A percentile compares a stretch with the other conserved stretches of the same genome.
phyloP scores from a whole-genome alignment of 2,888 invertebrate genomes.

The Molorchus minor region DNA sequence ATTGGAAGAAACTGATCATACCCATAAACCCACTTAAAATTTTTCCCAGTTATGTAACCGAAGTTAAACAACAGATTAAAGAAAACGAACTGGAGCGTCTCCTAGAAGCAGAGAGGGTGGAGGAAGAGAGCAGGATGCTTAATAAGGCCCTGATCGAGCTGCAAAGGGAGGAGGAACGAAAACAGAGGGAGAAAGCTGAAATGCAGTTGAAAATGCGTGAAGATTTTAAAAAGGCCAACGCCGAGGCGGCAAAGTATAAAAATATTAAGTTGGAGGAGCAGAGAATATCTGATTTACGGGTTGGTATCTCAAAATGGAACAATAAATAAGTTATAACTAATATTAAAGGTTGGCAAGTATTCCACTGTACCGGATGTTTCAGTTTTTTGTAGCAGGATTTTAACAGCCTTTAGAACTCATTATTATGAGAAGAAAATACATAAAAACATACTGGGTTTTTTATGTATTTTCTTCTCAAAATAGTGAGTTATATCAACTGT shows the following conservation, averaged over 20 bases:
- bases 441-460: too few relatives aligned
- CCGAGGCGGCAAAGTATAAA: conserved; percentile 69
- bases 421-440: too few relatives aligned
- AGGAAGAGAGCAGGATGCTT: conserved; percentile 72
- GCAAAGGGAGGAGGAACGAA: conserved; percentile 72
- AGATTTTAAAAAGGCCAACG: conserved; percentile 70
- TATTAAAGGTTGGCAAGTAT: too few relatives aligned
- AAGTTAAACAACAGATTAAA: conserved; percentile 63
- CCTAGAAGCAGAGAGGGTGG: conserved; percentile 73
- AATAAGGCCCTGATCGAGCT: conserved; percentile 72
- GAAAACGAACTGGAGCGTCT: conserved; percentile 65
- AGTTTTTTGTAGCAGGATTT: too few relatives aligned
- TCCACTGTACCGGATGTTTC: too few relatives aligned
- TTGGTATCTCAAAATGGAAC: conserved; percentile 43
- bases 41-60: conserved; percentile 48
- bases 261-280: conserved; percentile 73
- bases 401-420: too few relatives aligned
- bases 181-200: conserved; percentile 66
- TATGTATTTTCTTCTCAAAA: too few relatives aligned
- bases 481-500: too few relatives aligned
- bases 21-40: too few relatives aligned
- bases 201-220: conserved; percentile 67
- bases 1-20: too few relatives aligned
- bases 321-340: too few relatives aligned
- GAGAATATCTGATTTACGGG: conserved; percentile 71